Conservation (phyloP, 2,113 vertebrate species). For the Eulacestoma nigropectus region DNA sequence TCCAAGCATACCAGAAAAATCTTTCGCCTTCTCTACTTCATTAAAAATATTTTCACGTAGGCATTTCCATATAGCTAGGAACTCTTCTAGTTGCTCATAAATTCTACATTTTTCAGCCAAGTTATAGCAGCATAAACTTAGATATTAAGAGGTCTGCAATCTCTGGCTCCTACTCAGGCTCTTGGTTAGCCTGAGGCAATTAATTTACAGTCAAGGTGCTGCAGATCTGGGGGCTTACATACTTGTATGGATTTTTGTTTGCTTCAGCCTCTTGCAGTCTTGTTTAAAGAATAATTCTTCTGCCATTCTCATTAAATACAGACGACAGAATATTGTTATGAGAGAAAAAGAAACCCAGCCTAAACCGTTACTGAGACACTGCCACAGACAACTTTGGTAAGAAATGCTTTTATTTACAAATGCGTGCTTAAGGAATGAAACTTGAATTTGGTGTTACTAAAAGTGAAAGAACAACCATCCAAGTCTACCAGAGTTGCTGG, state of each 20-base stretch:
- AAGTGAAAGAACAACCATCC: neutral
- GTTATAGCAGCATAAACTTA: neutral
- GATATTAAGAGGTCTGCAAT: neutral
- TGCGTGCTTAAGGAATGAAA: neutral
- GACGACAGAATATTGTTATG: neutral
- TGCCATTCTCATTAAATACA: neutral
- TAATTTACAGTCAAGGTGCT: neutral
- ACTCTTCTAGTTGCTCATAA: neutral
- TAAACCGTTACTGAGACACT: neutral
- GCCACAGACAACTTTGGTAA: neutral
- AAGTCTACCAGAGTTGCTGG: neutral
- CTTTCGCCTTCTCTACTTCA: neutral
- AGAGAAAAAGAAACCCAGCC: rapidly evolving
- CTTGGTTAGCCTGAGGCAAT: neutral
- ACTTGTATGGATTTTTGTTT: neutral
- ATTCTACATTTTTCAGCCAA: neutral
- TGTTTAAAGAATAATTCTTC: neutral
- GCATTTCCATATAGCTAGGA: neutral
- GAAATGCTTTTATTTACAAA: neutral
- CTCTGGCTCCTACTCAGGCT: neutral
- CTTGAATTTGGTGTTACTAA: neutral
- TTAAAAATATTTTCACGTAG: neutral
- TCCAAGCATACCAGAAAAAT: neutral
- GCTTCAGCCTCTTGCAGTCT: neutral
- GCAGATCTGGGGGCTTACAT: neutral